Evolutionary conservation across 2,888 invertebrate species (phyloP).

Genomic region (Heteromyza rotundicornis): DNA sequence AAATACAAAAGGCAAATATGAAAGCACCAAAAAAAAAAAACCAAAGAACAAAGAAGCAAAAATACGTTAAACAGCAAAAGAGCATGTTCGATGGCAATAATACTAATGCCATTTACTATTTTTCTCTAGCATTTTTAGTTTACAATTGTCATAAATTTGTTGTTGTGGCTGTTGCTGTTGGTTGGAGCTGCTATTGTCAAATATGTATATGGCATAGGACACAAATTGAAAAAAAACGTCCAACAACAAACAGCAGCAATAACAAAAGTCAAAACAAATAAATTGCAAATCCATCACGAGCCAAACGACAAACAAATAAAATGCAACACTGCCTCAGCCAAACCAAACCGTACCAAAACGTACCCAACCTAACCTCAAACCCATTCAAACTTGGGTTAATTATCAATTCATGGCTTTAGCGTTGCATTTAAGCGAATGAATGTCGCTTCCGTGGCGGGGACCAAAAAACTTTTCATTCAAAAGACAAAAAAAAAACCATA

Average conservation of each 20-base stretch:
- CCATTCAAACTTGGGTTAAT: constrained; percentile 35
- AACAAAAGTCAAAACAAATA: neutral
- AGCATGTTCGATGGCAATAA: constrained; percentile 52
- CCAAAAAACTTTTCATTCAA: neutral
- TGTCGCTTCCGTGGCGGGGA: constrained; percentile 3
- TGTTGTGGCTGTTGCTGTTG: constrained; percentile 35
- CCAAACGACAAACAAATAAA: constrained; percentile 23
- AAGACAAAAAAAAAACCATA: neutral
- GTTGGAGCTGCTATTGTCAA: constrained; percentile 2
- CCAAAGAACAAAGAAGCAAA: constrained; percentile 7
- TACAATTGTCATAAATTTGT: constrained; percentile 55
- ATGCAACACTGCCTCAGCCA: neutral
- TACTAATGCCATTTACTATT: constrained; percentile 53
- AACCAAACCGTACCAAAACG: neutral
- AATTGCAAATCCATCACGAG: constrained; percentile 47
- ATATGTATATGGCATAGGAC: constrained; percentile 43
- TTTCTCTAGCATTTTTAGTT: constrained; percentile 35
- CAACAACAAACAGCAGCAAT: neutral
- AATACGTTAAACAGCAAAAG: constrained; percentile 47
- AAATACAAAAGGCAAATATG: neutral
- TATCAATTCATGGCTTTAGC: constrained; percentile 46
- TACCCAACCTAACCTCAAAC: neutral
- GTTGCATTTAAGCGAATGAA: constrained; percentile 18
- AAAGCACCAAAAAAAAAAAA: constrained; percentile 9
- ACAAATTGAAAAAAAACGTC: constrained; percentile 40